Conservation (phyloP, 1,140 invertebrate species). For the Drosophila mauritiana region DNA sequence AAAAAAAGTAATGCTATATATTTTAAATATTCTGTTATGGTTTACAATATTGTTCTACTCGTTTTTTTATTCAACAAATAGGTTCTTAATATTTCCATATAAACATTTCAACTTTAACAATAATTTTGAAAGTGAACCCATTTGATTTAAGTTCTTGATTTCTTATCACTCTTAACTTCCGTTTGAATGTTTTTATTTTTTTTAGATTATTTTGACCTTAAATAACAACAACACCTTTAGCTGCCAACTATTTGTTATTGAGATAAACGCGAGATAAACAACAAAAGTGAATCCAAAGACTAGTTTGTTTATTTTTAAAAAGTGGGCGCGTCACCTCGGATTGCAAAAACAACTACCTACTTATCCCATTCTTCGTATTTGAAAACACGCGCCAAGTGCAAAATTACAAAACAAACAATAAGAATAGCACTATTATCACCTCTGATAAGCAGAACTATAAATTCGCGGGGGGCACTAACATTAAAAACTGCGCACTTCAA, state of each 20-base stretch:
- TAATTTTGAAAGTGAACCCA: too few species aligned
- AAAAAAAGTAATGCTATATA: slow-evolving; percentile 19
- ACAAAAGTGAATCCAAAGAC: slow-evolving; percentile 22
- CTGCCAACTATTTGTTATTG: slow-evolving; percentile 68
- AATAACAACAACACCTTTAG: slow-evolving; percentile 32
- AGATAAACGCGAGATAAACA: slow-evolving; percentile 61
- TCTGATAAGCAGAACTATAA: slow-evolving; percentile 46
- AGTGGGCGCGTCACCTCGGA: slow-evolving; percentile 63
- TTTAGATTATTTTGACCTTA: slow-evolving; percentile 25
- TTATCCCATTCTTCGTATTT: background rate
- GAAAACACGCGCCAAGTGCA: slow-evolving; percentile 43
- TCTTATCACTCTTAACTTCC: slow-evolving; percentile 13
- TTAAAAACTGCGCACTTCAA: slow-evolving; percentile 58
- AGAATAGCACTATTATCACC: slow-evolving; percentile 23
- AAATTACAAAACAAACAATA: slow-evolving; percentile 10
- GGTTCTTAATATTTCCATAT: background rate
- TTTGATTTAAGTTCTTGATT: background rate
- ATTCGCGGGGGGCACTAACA: slow-evolving; percentile 33
- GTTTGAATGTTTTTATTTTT: background rate
- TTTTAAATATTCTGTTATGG: background rate
- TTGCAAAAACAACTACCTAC: slow-evolving; percentile 15
- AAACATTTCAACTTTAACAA: background rate
- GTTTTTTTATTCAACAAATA: background rate
- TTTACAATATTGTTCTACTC: background rate
- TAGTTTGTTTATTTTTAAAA: slow-evolving; percentile 52